phyloP scores from a whole-genome alignment of 2,888 invertebrate species.

The Polydrusus cervinus region DNA sequence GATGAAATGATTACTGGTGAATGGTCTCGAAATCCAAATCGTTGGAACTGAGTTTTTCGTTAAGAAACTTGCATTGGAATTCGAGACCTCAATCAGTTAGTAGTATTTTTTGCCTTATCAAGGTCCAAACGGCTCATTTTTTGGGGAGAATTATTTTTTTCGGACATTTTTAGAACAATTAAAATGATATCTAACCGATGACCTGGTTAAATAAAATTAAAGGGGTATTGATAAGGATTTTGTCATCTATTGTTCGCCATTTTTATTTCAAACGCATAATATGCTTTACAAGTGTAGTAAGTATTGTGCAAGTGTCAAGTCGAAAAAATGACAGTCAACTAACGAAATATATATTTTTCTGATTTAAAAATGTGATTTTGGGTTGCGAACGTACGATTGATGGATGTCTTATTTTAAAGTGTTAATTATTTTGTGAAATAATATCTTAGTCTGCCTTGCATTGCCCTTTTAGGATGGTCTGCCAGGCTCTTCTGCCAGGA shows the following conservation, averaged over 20 bases:
- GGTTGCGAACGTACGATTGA: too few species aligned
- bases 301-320: too few species aligned
- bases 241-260: conserved; percentile 43
- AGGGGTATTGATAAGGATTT: conserved; percentile 25
- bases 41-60: conserved; percentile 57
- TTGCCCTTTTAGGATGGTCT: too few species aligned
- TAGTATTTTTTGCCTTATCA: conserved; percentile 68
- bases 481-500: too few species aligned
- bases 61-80: conserved; percentile 63
- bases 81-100: conserved; percentile 70
- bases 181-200: conserved; percentile 48
- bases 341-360: too few species aligned
- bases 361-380: neutral
- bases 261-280: conserved; percentile 2
- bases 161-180: conserved; percentile 38
- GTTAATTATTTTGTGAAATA: too few species aligned
- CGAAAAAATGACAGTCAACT: too few species aligned
- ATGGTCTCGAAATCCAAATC: conserved; percentile 69
- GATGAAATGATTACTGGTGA: conserved; percentile 60
- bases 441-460: too few species aligned
- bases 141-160: conserved; percentile 41
- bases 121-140: conserved; percentile 56
- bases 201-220: conserved; percentile 26
- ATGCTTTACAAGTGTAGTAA: neutral
- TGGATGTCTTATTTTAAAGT: too few species aligned